Conservation (phyloP, 2,797 vertebrate genomes). For the Sylvia borin region DNA sequence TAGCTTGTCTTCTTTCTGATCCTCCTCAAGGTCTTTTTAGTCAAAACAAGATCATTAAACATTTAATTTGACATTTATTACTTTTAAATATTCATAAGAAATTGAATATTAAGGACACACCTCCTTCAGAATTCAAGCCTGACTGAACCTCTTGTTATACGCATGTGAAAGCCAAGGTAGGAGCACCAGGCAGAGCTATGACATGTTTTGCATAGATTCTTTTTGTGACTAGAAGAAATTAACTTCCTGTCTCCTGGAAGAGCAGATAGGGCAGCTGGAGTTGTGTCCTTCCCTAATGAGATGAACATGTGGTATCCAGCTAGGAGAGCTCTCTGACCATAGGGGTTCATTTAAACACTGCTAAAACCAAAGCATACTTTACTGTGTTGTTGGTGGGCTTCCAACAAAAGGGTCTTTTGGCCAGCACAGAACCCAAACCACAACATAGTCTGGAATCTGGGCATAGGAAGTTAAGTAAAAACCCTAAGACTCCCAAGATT, state of each 20-base stretch:
- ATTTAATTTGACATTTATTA: conserved; percentile 77
- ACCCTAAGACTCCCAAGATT: not conserved
- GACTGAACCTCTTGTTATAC: not conserved
- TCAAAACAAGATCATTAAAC: conserved; percentile 76
- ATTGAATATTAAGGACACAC: conserved; percentile 59
- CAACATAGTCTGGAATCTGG: not conserved
- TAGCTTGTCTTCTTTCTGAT: conserved; percentile 32
- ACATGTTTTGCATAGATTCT: not conserved
- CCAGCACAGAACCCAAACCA: not conserved
- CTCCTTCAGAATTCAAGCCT: conserved; percentile 38
- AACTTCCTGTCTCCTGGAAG: not conserved
- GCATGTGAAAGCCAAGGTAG: not conserved
- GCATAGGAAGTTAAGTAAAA: not conserved
- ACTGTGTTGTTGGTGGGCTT: not conserved
- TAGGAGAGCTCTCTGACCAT: not conserved
- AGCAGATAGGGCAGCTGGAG: not conserved
- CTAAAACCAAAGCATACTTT: not conserved
- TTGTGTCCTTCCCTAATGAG: not conserved
- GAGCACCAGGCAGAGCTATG: not conserved
- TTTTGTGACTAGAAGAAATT: not conserved
- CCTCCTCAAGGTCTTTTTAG: conserved; percentile 74
- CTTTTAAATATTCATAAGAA: conserved; percentile 77
- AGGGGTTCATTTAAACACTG: not conserved
- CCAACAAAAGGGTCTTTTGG: not conserved
- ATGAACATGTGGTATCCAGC: not conserved